Evolutionary conservation across 2,797 vertebrate species (phyloP).

Genomic region (Amphiprion clarkii): DNA sequence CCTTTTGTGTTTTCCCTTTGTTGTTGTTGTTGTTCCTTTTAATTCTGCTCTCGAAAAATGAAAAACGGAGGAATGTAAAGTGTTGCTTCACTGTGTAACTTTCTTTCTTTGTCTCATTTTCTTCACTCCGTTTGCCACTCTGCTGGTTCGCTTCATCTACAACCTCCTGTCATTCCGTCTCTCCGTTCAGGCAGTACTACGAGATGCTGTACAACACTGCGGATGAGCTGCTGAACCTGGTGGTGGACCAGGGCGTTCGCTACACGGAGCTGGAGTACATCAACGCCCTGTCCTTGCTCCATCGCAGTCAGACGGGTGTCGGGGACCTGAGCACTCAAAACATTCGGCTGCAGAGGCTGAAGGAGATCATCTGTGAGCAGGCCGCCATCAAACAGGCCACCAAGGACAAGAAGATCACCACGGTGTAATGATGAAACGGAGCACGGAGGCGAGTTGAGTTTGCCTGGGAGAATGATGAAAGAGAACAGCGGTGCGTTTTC

Average conservation of each 20-base stretch:
- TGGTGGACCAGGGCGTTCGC: conserved; percentile 98
- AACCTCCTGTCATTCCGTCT: conserved; percentile 1
- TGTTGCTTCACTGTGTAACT: conserved; percentile 1
- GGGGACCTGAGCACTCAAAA: conserved; percentile 97
- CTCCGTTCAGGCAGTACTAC: conserved; percentile 92
- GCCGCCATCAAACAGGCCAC: conserved; percentile 98
- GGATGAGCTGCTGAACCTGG: conserved; percentile 95
- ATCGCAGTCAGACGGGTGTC: conserved; percentile 97
- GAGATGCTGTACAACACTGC: conserved; percentile 99
- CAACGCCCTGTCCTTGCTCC: conserved; percentile 94
- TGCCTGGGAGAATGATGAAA: neutral
- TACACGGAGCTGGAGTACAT: conserved; percentile 98
- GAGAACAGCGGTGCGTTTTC: neutral
- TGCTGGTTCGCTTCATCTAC: neutral
- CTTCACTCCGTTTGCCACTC: neutral
- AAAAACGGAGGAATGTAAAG: conserved; percentile 30
- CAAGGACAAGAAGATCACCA: conserved; percentile 99
- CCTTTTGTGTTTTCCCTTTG: conserved; percentile 56
- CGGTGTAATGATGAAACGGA: conserved; percentile 82
- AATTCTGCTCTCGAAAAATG: conserved; percentile 35
- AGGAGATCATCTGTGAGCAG: conserved; percentile 99
- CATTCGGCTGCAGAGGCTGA: conserved; percentile 93
- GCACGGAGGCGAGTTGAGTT: neutral
- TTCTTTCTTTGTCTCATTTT: conserved; percentile 6
- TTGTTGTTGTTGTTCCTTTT: conserved; percentile 53